Evolutionary conservation across 2,113 vertebrate species (phyloP).

Genomic region (Hypanus sabinus): DNA sequence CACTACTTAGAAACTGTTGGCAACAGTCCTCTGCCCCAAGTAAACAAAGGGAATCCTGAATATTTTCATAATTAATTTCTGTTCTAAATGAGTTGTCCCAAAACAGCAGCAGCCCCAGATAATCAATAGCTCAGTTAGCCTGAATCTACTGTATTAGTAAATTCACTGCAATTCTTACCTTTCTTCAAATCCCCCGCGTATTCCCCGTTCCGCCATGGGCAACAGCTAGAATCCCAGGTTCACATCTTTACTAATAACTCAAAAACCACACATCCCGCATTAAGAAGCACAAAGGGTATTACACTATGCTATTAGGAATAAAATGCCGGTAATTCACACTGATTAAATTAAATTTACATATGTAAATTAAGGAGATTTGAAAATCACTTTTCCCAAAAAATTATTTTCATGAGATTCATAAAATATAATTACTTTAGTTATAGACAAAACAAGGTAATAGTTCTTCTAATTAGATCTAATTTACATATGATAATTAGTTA

Average conservation of each 20-base stretch:
- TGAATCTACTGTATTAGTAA: not conserved
- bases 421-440: conserved; percentile 26
- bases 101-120: too few relatives aligned
- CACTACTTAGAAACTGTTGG: too few relatives aligned
- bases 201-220: not conserved
- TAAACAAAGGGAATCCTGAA: too few relatives aligned
- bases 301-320: not conserved
- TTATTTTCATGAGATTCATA: conserved; percentile 6
- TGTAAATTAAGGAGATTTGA: conserved; percentile 32
- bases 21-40: too few relatives aligned
- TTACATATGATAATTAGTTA: conserved; percentile 34
- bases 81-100: too few relatives aligned
- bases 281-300: conserved; percentile 28
- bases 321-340: not conserved
- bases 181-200: not conserved
- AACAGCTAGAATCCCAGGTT: not conserved
- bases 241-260: not conserved
- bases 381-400: not conserved
- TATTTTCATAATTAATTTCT: too few relatives aligned
- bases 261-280: not conserved
- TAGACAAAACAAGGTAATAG: conserved; percentile 1
- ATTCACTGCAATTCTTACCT: not conserved
- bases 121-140: too few relatives aligned
- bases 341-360: conserved; percentile 33
- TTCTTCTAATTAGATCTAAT: conserved; percentile 27